Conservation (phyloP, 1,140 invertebrate genomes). For the Pachypsylla venusta region DNA sequence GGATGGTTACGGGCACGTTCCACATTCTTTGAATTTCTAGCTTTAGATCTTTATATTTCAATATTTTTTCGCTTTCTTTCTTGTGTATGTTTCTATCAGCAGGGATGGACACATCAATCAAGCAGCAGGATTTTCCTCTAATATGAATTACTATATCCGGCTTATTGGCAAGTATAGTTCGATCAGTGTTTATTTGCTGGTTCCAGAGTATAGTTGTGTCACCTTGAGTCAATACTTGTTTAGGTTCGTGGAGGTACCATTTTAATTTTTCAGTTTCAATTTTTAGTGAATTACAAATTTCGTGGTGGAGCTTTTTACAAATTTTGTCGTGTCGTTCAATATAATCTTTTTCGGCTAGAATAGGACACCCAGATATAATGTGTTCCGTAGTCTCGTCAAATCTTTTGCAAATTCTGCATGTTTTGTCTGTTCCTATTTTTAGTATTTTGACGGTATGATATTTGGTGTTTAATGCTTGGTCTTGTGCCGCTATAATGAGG, state of each 20-base stretch:
- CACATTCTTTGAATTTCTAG: slow-evolving; percentile 11
- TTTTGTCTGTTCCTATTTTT: neutral
- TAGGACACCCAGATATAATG: neutral
- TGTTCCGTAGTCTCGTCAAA: neutral
- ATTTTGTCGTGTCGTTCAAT: neutral
- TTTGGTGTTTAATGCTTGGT: neutral
- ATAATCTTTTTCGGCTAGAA: neutral
- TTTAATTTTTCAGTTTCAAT: neutral
- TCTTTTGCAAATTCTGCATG: slow-evolving; percentile 1
- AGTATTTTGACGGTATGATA: neutral
- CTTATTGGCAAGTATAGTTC: neutral
- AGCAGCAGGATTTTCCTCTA: neutral
- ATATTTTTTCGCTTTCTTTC: neutral
- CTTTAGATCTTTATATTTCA: slow-evolving; percentile 5
- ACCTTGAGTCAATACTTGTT: neutral
- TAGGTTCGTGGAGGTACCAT: neutral
- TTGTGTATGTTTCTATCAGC: neutral
- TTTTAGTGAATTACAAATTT: neutral
- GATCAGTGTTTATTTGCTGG: neutral
- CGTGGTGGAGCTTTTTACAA: neutral
- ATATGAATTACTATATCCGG: slow-evolving; percentile 4
- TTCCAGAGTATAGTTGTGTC: neutral
- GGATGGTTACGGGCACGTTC: neutral
- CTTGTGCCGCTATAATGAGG: neutral
- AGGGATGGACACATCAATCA: slow-evolving; percentile 2